phyloP scores from a whole-genome alignment of 2,113 vertebrate species.

The Meriones unguiculatus region DNA sequence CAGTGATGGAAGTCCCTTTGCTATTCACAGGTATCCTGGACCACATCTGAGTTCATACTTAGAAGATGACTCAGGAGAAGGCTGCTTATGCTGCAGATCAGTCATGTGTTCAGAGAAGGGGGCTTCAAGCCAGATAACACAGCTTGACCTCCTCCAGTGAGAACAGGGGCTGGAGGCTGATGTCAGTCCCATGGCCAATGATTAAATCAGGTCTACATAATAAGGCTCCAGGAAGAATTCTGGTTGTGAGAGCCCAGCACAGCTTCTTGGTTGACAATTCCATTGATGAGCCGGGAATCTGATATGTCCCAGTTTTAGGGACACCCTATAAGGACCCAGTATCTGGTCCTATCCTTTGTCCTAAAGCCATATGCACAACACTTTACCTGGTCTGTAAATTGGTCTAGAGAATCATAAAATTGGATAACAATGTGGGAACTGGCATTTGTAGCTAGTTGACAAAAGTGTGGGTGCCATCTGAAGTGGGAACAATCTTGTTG shows the following conservation, averaged over 20 bases:
- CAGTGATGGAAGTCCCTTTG: not conserved
- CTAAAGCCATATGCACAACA: not conserved
- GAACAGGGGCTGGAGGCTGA: not conserved
- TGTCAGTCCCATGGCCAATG: not conserved
- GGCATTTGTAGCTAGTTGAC: not conserved
- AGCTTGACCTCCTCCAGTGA: not conserved
- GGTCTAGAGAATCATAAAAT: not conserved
- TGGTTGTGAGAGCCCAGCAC: not conserved
- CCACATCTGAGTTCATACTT: not conserved
- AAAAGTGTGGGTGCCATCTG: not conserved
- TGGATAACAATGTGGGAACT: not conserved
- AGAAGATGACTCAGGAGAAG: not conserved
- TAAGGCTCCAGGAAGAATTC: not conserved
- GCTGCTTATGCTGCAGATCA: not conserved
- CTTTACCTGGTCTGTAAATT: not conserved
- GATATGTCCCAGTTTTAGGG: not conserved
- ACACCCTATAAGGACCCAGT: no score
- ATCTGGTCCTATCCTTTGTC: not conserved
- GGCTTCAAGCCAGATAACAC: not conserved
- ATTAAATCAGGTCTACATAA: not conserved
- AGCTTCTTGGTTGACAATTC: not conserved
- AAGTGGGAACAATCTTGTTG: not conserved
- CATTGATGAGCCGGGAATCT: not conserved
- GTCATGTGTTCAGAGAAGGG: not conserved
- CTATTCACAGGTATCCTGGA: not conserved